Evolutionary conservation across 2,113 vertebrate genomes (phyloP), one percentile per base, ranked within the genome.

Genomic region (Macquaria australasica): DNA sequence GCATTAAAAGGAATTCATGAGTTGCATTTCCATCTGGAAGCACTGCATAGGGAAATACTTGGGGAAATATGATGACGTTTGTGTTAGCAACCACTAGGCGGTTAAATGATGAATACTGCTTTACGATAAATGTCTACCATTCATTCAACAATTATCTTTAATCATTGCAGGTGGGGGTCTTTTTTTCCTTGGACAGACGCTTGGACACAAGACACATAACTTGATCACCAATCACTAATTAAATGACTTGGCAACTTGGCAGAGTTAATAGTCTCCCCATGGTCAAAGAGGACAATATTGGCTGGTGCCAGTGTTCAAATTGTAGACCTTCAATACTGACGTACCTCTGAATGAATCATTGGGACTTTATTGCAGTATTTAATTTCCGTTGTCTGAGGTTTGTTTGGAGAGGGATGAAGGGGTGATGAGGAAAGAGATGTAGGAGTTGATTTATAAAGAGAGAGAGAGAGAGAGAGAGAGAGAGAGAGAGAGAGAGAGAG

Each of bases 361-460:
- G 31, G 25, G 15, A 48, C 43, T 31, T 51, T 64, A 39, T 37
- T 71, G 28, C 37, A 4, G 58, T 63, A 69, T 39, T 5, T 45
- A 25, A 23, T 41, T 31, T 6, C 34, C 7, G 20, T 28, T 51
- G 15, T 23, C 3, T 48, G 8, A 39, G 23, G 39, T 9, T 63
- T 69, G 45, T 39, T 37, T 56, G 7, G 7, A 34, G 34, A 80
- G n/a, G 15, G 3, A 68, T 37, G 37, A 39, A 43, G 23, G 37
- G 18, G 39, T 50, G 78, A 85, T 58, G 51, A 77, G 53, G n/a
- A 56, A 56, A 63, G 20, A 58, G 37, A 55, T 60, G 48, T 23
- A 8, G 39, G 43, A 18, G 8, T 31, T 39, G 14, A 37, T 2
- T 3, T 3, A 34, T 3, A 34, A 5, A 34, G 34, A 34, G 34